Conservation (phyloP, 1,140 invertebrate species). For the Drosophila lacertosa region DNA sequence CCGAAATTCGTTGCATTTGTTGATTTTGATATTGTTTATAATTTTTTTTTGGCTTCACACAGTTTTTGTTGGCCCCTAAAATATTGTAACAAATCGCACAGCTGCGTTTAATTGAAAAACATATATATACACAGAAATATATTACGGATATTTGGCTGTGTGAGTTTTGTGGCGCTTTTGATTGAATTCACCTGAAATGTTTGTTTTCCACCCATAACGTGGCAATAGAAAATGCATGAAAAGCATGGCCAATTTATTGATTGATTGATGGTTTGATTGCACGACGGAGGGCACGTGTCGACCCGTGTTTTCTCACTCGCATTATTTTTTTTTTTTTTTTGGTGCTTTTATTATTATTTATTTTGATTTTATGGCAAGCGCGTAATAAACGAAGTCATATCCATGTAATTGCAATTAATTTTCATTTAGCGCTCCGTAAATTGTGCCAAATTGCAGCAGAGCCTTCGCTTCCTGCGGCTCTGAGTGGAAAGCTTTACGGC, state of each 20-base stretch:
- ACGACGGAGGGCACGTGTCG: slow-evolving; percentile 2
- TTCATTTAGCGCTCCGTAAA: slow-evolving; percentile 43
- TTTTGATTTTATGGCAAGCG: slow-evolving; percentile 37
- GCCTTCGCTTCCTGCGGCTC: not conserved
- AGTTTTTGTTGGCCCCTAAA: not conserved
- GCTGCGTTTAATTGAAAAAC: slow-evolving; percentile 49
- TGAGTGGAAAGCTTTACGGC: slow-evolving; percentile 8
- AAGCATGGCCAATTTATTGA: slow-evolving; percentile 46
- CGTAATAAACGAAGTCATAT: slow-evolving; percentile 38
- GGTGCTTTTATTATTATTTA: not conserved
- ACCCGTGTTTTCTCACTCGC: not conserved
- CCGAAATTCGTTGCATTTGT: slow-evolving; percentile 21
- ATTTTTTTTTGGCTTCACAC: slow-evolving; percentile 15
- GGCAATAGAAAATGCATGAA: slow-evolving; percentile 43
- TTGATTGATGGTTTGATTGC: slow-evolving; percentile 29
- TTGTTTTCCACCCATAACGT: slow-evolving; percentile 26
- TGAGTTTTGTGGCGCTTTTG: slow-evolving; percentile 38
- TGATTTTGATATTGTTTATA: too few relatives aligned
- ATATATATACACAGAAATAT: slow-evolving; percentile 1
- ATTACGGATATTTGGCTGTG: not conserved
- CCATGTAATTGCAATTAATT: slow-evolving; percentile 61
- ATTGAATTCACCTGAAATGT: slow-evolving; percentile 52
- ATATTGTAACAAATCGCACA: slow-evolving; percentile 23
- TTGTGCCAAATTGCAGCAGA: slow-evolving; percentile 21
- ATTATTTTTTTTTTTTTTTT: slow-evolving; percentile 2